Conservation (phyloP, 1,140 invertebrate genomes). For the Drosophila varians region DNA sequence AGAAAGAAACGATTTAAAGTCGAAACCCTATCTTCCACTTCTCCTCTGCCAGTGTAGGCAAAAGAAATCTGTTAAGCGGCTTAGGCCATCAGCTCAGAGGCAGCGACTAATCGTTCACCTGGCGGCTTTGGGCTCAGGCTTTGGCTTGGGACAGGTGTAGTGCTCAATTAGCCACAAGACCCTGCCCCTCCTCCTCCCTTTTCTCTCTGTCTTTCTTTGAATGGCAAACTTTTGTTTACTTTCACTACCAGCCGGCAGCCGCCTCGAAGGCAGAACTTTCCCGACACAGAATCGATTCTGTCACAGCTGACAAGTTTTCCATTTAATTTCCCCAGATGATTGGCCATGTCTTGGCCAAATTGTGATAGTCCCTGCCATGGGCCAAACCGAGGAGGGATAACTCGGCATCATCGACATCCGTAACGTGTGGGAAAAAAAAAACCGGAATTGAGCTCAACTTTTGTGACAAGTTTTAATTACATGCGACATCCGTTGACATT, state of each 20-base stretch:
- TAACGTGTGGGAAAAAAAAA: conserved; percentile 55
- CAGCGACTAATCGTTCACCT: conserved; percentile 47
- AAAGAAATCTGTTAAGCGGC: conserved; percentile 42
- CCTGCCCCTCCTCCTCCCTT: background rate
- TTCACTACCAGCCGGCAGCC: conserved; percentile 17
- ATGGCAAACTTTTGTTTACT: conserved; percentile 24
- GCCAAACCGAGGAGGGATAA: conserved; percentile 33
- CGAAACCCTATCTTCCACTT: background rate
- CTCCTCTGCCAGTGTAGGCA: conserved; percentile 14
- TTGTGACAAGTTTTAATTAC: conserved; percentile 79
- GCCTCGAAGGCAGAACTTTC: conserved; percentile 31
- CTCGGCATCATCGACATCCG: conserved; percentile 29
- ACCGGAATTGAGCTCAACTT: conserved; percentile 22
- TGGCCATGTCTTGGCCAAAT: conserved; percentile 13
- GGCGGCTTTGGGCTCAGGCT: conserved; percentile 15
- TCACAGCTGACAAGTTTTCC: conserved; percentile 39
- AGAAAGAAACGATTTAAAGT: conserved; percentile 4
- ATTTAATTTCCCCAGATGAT: conserved; percentile 64
- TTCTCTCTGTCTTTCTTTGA: background rate
- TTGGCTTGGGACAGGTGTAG: conserved; percentile 35
- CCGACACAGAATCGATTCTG: conserved; percentile 31
- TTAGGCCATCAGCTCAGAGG: conserved; percentile 39
- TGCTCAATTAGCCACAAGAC: conserved; percentile 44
- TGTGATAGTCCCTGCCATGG: background rate
- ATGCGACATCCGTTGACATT: conserved; percentile 55